Base-by-base conservation (phyloP, 30 jellyfish, hydroid and myxozoan genomes). In the Aurelia coerulea region DNA sequence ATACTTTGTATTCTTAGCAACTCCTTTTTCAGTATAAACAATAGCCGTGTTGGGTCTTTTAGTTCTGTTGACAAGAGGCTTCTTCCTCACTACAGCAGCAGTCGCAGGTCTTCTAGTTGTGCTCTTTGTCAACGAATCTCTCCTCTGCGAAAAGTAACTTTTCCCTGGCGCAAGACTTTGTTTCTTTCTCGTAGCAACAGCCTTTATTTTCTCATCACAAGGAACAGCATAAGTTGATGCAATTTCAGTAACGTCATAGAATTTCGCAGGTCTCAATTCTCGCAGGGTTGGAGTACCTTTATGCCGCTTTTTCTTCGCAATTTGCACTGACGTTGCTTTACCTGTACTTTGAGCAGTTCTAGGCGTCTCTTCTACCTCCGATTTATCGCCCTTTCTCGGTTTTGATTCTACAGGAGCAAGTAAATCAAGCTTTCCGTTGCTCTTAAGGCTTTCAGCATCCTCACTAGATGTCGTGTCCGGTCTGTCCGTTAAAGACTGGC, bases 31-130 rank as follows among this genome's bases (percentile, higher is more conserved):
- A 6, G 14, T 62, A 73, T 74, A 86, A 19, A 68, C 81, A 14
- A 19, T 39, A 19, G 93, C 93, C 1, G 93, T 84, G 29, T 64
- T 84, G 32, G 93, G 93, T 50, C 93, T 31, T 32, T 50, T 84
- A 54, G 65, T 76, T 74, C 76, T 63, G 32, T 8, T 31, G 6
- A 70, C 35, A 46, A 46, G 56, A 14, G 56, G 15, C 41, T 32
- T 42, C 19, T 49, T 73, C 83, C 72, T 84, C 76, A 66, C 65
- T 15, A 60, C 88, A 9, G 64, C 88, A 9, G 64, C 81, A 16
- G 88, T 67, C 0, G 88, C 83, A 2, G 83, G 81, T 64, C 92
- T 70, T 15, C 66, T 71, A 7, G 17, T 16, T 33, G 41, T 46
- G 39, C 5, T 58, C n/a, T 17, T 84, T 18, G 93, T 84, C 34